These are phyloP conservation scores for Drosophila pectinifera DNA, from an alignment of 1,140 invertebrate genomes.

Conservation along the genomic window DNA sequence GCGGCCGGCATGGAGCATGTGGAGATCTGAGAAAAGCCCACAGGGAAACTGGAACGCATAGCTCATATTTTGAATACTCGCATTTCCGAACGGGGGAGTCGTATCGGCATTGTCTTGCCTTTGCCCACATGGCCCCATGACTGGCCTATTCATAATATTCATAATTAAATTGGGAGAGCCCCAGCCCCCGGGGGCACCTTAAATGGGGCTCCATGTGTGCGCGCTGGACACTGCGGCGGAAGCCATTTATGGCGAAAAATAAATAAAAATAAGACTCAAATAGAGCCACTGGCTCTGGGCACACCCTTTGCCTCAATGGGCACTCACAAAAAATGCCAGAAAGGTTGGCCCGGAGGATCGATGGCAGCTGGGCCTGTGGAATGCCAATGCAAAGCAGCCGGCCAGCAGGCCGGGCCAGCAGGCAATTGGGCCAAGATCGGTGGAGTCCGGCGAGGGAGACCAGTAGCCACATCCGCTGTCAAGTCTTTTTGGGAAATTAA, in stretches of 20 bases:
- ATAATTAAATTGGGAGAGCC: slow-evolving; percentile 40
- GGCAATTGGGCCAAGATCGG: background rate
- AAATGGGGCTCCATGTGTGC: slow-evolving; percentile 62
- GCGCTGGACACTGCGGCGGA: slow-evolving; percentile 37
- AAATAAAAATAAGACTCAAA: slow-evolving; percentile 13
- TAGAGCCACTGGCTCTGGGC: slow-evolving; percentile 22
- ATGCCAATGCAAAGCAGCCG: slow-evolving; percentile 42
- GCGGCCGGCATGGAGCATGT: slow-evolving; percentile 12
- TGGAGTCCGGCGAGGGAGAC: slow-evolving; percentile 28
- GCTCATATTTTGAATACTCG: slow-evolving; percentile 46
- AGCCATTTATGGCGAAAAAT: slow-evolving; percentile 53
- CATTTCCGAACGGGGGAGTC: slow-evolving; percentile 15
- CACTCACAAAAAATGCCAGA: slow-evolving; percentile 52
- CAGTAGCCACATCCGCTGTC: slow-evolving; percentile 81
- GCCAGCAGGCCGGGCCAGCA: too few species aligned
- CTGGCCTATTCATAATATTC: slow-evolving; percentile 58
- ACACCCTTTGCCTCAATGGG: slow-evolving; percentile 46
- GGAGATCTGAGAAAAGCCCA: slow-evolving; percentile 49
- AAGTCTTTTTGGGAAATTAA: slow-evolving; percentile 72
- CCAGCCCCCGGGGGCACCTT: slow-evolving; percentile 37
- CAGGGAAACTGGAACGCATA: slow-evolving; percentile 51
- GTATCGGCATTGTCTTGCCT: background rate
- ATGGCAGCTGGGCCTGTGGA: slow-evolving; percentile 24
- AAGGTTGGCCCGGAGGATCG: slow-evolving; percentile 19
- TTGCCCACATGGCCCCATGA: slow-evolving; percentile 31